These are phyloP conservation scores for Stichopus horrens DNA, from an alignment of 53 echinoderm and acorn worm species.

Conservation along the genomic window DNA sequence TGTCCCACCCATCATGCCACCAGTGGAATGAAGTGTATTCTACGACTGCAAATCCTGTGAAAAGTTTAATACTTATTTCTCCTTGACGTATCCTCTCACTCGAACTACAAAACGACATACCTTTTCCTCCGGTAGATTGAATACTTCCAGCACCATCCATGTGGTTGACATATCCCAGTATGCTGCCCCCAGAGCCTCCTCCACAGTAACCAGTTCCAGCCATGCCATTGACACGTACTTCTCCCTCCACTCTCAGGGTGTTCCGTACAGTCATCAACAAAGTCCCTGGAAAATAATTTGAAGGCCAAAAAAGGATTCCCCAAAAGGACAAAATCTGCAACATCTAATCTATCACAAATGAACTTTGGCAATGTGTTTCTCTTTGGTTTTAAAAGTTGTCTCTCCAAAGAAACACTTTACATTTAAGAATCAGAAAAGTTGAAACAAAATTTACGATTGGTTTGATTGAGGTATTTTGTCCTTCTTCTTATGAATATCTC, in stretches of 20 bases:
- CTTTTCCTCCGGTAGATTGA: conserved; percentile 74
- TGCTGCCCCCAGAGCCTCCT: conserved; percentile 83
- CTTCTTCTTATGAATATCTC: too few species aligned
- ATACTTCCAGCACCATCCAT: conserved; percentile 79
- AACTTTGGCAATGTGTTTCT: too few species aligned
- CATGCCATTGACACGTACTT: conserved; percentile 82
- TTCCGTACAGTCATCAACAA: conserved; percentile 63
- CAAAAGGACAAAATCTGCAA: too few species aligned
- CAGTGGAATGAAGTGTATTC: too few species aligned
- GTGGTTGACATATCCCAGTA: conserved; percentile 68
- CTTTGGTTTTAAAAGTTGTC: too few species aligned
- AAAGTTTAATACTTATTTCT: not conserved
- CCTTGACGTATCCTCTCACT: not conserved
- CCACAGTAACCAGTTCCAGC: conserved; percentile 55
- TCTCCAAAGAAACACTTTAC: too few species aligned
- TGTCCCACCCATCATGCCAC: too few species aligned
- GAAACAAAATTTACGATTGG: too few species aligned
- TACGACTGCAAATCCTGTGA: not conserved
- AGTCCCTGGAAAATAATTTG: conserved; percentile 45
- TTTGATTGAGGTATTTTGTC: too few species aligned
- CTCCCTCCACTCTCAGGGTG: conserved; percentile 81
- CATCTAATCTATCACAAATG: too few species aligned
- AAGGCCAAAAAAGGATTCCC: too few species aligned
- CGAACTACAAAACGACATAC: conserved; percentile 44
- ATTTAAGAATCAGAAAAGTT: too few species aligned